phyloP scores from a whole-genome alignment of 2,113 vertebrate genomes.

The Eurypyga helias region DNA sequence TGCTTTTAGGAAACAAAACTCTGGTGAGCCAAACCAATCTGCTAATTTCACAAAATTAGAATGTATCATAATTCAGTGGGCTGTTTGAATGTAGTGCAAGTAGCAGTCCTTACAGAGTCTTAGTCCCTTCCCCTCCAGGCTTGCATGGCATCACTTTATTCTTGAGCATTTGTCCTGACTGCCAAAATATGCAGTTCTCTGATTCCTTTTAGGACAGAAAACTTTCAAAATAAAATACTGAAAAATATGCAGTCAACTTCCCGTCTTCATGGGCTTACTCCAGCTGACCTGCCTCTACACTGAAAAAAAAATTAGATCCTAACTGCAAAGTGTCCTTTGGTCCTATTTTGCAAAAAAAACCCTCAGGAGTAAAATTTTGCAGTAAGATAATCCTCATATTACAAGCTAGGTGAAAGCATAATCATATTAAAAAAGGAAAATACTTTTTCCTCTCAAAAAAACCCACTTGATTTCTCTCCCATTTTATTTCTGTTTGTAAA shows the following conservation, averaged over 20 bases:
- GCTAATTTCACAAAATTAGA: not conserved
- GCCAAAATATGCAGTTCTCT: not conserved
- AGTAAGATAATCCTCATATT: not conserved
- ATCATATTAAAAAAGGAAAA: not conserved
- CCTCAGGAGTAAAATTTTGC: not conserved
- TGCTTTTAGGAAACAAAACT: slow-evolving; percentile 24
- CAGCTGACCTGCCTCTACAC: not conserved
- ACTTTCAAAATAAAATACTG: not conserved
- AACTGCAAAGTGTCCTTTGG: not conserved
- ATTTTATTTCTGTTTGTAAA: not conserved
- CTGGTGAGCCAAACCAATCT: not conserved
- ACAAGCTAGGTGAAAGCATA: not conserved
- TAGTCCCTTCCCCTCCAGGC: not conserved
- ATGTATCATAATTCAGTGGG: not conserved
- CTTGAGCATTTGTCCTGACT: not conserved
- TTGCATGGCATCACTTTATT: not conserved
- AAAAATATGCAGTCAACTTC: not conserved
- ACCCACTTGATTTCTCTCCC: not conserved
- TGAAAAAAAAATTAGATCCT: not conserved
- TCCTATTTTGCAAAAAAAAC: not conserved
- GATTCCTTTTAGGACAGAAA: not conserved
- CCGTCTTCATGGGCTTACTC: not conserved
- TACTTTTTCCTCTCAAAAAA: not conserved
- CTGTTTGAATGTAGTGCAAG: not conserved
- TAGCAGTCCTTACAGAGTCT: not conserved